Percentiles rank a stretch among this genome's conserved stretches.
Conservation (phyloP, 1,140 invertebrate species). For the Procambarus virginalis region DNA sequence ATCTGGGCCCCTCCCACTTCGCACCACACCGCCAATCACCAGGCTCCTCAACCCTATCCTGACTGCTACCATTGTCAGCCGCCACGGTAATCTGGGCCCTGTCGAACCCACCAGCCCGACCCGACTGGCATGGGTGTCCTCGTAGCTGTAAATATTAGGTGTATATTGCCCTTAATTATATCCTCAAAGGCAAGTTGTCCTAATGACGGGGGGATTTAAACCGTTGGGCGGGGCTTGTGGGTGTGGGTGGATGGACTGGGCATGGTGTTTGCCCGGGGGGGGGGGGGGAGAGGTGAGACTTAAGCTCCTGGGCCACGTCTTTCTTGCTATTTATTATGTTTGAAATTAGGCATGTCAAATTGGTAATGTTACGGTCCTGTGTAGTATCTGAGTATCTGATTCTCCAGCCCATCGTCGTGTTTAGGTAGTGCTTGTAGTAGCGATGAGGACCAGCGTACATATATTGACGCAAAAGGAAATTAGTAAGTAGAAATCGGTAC, state of each 20-base stretch:
- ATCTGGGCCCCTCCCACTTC: constrained; percentile 26
- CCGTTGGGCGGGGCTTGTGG: neutral
- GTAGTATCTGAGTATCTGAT: too few species aligned
- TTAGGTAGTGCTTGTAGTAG: too few species aligned
- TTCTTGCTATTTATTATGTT: too few species aligned
- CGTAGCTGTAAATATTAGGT: neutral
- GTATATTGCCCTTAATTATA: constrained; percentile 43
- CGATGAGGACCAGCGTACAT: too few species aligned
- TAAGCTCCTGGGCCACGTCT: too few species aligned
- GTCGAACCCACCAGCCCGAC: neutral
- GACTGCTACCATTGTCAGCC: neutral
- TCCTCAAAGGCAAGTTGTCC: constrained; percentile 16
- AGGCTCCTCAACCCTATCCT: constrained; percentile 2
- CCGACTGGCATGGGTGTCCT: neutral
- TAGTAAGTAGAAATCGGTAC: too few species aligned
- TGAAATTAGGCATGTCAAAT: too few species aligned
- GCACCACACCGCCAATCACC: constrained; percentile 19
- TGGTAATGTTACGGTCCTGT: too few species aligned
- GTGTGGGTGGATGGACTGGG: neutral
- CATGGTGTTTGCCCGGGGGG: constrained; percentile 8
- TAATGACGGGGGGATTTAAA: constrained; percentile 22
- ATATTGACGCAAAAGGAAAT: too few species aligned
- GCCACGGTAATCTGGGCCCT: neutral
- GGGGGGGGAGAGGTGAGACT: neutral
- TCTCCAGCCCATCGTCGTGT: too few species aligned